Evolutionary conservation across 2,113 vertebrate genomes (phyloP).

Genomic region (Rhinogobius similis): DNA sequence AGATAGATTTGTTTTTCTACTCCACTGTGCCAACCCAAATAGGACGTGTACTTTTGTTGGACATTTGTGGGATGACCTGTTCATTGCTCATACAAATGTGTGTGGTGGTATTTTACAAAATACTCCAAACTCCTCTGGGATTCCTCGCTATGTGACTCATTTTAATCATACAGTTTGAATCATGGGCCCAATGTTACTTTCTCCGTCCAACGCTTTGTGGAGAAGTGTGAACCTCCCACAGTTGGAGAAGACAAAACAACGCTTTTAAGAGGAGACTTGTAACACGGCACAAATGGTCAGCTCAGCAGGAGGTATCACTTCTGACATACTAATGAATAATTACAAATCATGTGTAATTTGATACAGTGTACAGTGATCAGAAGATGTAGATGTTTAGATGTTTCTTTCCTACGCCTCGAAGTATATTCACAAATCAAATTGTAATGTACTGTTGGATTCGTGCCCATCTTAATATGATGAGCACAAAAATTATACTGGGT

Average conservation of each 20-base stretch:
- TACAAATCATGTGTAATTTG: background rate
- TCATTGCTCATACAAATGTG: constrained; percentile 1
- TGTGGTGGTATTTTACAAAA: constrained; percentile 6
- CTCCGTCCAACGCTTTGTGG: background rate
- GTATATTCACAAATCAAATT: no score
- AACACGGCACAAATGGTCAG: constrained; percentile 7
- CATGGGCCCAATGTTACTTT: background rate
- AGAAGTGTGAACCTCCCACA: constrained; percentile 9
- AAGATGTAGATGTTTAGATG: no score
- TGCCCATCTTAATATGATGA: no score
- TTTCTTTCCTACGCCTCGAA: no score
- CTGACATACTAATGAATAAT: constrained; percentile 2
- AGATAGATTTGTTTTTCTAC: background rate
- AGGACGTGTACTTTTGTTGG: background rate
- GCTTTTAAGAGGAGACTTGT: background rate
- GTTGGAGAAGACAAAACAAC: constrained; percentile 1
- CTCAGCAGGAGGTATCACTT: constrained; percentile 1
- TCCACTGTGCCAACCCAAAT: constrained; percentile 3
- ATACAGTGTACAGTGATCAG: background rate
- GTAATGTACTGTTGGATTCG: no score
- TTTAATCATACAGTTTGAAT: constrained; percentile 7
- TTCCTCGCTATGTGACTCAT: background rate
- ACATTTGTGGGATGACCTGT: background rate
- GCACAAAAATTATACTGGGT: no score
- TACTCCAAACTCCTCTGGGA: constrained; percentile 8